Evolutionary conservation across 2,888 invertebrate genomes (phyloP).

Genomic region (Blastobasis lacticolella): DNA sequence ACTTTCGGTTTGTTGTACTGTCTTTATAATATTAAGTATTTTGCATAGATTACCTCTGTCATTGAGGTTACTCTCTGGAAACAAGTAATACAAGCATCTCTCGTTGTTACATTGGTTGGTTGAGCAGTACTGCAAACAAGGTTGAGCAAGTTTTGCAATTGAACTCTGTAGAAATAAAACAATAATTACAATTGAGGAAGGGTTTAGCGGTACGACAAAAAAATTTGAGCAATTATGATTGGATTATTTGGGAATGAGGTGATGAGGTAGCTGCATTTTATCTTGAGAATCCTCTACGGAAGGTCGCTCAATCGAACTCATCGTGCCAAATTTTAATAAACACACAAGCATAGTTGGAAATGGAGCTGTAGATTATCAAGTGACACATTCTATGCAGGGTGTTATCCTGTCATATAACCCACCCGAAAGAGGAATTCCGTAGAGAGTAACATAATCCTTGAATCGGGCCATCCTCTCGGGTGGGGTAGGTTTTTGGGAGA

Average conservation of each 20-base stretch:
- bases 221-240: background rate
- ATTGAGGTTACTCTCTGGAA: conserved; percentile 73
- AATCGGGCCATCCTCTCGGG: too few relatives aligned
- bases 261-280: background rate
- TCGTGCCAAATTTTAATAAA: background rate
- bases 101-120: conserved; percentile 66
- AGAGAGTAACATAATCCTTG: too few relatives aligned
- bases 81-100: conserved; percentile 78
- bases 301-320: background rate
- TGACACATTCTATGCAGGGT: too few relatives aligned
- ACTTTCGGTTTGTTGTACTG: too few relatives aligned
- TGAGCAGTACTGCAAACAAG: conserved; percentile 79
- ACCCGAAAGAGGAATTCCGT: too few relatives aligned
- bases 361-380: too few relatives aligned
- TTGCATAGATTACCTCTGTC: conserved; percentile 46
- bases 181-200: background rate
- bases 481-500: too few relatives aligned
- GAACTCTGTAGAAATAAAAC: conserved; percentile 31
- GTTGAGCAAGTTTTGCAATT: conserved; percentile 71
- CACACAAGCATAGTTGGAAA: background rate
- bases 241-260: background rate
- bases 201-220: background rate
- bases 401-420: too few relatives aligned
- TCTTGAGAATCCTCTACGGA: background rate
- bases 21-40: too few relatives aligned